Evolutionary conservation across 2,888 invertebrate genomes (phyloP).

Genomic region (Anodontia alba): DNA sequence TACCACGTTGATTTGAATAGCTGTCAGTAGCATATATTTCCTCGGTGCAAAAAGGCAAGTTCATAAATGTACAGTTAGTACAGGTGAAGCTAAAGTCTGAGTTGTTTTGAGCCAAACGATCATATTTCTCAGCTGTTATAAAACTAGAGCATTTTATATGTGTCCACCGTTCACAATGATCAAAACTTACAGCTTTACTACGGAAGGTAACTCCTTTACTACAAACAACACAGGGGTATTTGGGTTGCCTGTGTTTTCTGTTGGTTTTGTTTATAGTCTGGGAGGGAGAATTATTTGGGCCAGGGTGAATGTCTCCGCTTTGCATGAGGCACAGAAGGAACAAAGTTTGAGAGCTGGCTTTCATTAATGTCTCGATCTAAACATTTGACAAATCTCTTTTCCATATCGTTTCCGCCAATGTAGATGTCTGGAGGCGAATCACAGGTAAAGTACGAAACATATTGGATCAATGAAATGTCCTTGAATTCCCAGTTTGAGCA

Average conservation of each 20-base stretch:
- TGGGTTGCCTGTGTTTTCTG: neutral
- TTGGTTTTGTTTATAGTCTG: neutral
- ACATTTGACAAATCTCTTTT: too few relatives aligned
- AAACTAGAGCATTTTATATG: neutral
- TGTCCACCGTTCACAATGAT: neutral
- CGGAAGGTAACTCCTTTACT: neutral
- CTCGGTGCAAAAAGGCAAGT: neutral
- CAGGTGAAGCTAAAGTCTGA: neutral
- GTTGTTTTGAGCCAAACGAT: neutral
- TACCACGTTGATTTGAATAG: neutral
- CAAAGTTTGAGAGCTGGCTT: neutral
- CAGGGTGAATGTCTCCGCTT: slow-evolving; percentile 16
- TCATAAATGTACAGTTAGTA: neutral
- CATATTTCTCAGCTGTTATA: neutral
- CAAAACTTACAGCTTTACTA: neutral
- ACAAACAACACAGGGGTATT: neutral
- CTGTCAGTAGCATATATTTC: too few relatives aligned
- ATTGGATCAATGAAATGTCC: too few relatives aligned
- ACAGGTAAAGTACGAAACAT: too few relatives aligned
- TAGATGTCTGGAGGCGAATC: too few relatives aligned
- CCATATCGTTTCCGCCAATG: too few relatives aligned
- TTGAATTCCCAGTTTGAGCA: too few relatives aligned
- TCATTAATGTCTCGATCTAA: too few relatives aligned
- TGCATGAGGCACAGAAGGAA: neutral
- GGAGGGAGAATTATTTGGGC: neutral